A percentile compares a stretch with the other conserved stretches of the same genome.
phyloP scores from a whole-genome alignment of 1,140 invertebrate genomes.

The Zaprionus kolodkinae region DNA sequence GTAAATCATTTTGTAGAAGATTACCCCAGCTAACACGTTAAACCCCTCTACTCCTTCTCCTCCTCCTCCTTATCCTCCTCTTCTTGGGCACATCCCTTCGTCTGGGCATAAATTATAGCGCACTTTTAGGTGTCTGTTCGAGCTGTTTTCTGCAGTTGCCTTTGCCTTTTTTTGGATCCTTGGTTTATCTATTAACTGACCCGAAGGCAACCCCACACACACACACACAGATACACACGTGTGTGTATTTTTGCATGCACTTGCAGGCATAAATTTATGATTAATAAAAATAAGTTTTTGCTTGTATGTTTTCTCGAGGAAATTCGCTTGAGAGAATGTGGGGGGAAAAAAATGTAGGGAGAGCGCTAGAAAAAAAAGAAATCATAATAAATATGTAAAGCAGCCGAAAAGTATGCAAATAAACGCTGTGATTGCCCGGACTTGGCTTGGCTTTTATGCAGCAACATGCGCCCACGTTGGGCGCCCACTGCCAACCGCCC shows the following conservation, averaged over 20 bases:
- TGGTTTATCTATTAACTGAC: constrained; percentile 39
- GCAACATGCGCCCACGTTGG: constrained; percentile 47
- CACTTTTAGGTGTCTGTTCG: constrained; percentile 52
- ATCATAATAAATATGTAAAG: constrained; percentile 64
- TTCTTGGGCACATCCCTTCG: background rate
- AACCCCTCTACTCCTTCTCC: no score
- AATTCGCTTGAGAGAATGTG: constrained; percentile 26
- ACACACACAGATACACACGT: background rate
- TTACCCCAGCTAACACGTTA: constrained; percentile 36
- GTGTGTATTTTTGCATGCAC: constrained; percentile 14
- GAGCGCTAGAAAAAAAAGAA: constrained; percentile 12
- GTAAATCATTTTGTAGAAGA: constrained; percentile 63
- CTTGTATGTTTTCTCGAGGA: background rate
- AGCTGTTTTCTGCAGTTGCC: constrained; percentile 34
- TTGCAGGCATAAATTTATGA: constrained; percentile 68
- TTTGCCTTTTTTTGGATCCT: background rate
- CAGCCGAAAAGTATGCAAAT: constrained; percentile 72
- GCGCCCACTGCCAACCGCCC: background rate
- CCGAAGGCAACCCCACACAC: constrained; percentile 18
- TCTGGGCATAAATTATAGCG: constrained; percentile 56
- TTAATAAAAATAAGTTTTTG: constrained; percentile 68
- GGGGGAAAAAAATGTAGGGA: background rate
- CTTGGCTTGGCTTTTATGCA: constrained; percentile 56
- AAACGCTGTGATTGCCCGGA: constrained; percentile 58
- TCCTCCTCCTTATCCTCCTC: no score